Percentiles rank a stretch among this genome's conserved stretches.
phyloP scores from a whole-genome alignment of 2,113 vertebrate genomes.

The Labeo catla region DNA sequence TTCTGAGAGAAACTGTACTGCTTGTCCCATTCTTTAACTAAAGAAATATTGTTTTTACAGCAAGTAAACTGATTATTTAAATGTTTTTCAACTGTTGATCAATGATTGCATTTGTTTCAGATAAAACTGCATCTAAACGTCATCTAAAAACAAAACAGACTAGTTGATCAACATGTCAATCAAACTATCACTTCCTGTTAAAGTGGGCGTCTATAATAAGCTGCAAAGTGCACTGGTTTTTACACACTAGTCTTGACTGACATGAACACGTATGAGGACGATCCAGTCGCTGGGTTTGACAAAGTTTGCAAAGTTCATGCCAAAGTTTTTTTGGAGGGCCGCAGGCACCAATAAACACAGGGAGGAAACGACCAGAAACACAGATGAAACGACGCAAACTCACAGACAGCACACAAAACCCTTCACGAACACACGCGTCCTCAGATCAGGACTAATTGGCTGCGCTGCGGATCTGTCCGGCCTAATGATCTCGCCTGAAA shows the following conservation, averaged over 20 bases:
- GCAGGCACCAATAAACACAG: neutral
- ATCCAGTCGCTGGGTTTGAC: neutral
- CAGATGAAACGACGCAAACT: too few relatives aligned
- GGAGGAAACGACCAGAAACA: neutral
- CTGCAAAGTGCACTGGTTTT: neutral
- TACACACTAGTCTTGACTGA: neutral
- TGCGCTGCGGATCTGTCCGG: conserved; percentile 51
- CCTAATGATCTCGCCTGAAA: conserved; percentile 68
- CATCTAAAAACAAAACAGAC: too few relatives aligned
- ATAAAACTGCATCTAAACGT: too few relatives aligned
- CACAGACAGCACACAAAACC: too few relatives aligned
- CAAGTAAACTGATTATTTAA: too few relatives aligned
- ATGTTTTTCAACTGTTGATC: too few relatives aligned
- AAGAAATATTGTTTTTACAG: too few relatives aligned
- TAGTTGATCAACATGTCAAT: neutral
- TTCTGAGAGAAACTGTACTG: too few relatives aligned
- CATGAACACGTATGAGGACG: neutral
- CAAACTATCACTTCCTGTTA: neutral
- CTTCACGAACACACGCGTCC: neutral
- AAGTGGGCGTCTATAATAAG: neutral
- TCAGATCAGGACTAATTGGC: conserved; percentile 65
- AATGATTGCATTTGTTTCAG: too few relatives aligned
- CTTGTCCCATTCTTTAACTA: too few relatives aligned
- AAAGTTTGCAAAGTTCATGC: neutral
- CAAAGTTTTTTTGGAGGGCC: neutral